Evolutionary conservation across 2,888 invertebrate species (phyloP), one percentile per base, ranked within the genome.

Genomic region (Mythimna vitellina): DNA sequence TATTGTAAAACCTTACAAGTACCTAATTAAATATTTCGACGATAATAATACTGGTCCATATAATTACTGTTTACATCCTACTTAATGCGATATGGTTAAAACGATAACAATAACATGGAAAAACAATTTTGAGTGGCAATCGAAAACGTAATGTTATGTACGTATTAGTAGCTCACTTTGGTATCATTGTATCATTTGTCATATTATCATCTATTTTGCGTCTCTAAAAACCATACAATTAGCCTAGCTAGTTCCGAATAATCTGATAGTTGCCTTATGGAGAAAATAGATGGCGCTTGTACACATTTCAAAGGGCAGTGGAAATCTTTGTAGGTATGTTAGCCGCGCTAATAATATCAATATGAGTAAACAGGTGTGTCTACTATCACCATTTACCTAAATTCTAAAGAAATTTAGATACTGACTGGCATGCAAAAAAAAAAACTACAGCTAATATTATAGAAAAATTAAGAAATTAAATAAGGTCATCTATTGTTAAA

Each of bases 201-300:
- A 29, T 38, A 20, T 46, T 46, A 46, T 46, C 1, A 17, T 46
- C 46, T 46, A 12, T 46, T 54, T 46, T 38, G 3, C 0, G 9
- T 46, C 25, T 35, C 5, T 1, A 58, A 53, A 51, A 51, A 32
- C 14, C 32, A 12, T 3, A 20, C 46, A 38, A 60, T 60, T 58
- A 51, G 6, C 20, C 17, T 53, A 70, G 8, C 10, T 29, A 25
- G n/a, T 60, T 61, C 35, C 14, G 22, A 58, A 46, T 29, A 60
- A 46, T 49, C 29, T n/a, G 22, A 61, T 57, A 57, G 65, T 66
- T 78, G 25, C 42, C 49, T 25, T 29, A 6, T 32, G 12, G 6
- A 22, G 38, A 70, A 65, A 67, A 74, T 58, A 80, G 76, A 80
- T 80, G 80, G 83, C 83, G 83, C 70, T 80, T 53, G 14, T 62